Percentiles rank a stretch among this genome's conserved stretches.
phyloP scores from a whole-genome alignment of 2,113 vertebrate species.

The Shinisaurus crocodilurus region DNA sequence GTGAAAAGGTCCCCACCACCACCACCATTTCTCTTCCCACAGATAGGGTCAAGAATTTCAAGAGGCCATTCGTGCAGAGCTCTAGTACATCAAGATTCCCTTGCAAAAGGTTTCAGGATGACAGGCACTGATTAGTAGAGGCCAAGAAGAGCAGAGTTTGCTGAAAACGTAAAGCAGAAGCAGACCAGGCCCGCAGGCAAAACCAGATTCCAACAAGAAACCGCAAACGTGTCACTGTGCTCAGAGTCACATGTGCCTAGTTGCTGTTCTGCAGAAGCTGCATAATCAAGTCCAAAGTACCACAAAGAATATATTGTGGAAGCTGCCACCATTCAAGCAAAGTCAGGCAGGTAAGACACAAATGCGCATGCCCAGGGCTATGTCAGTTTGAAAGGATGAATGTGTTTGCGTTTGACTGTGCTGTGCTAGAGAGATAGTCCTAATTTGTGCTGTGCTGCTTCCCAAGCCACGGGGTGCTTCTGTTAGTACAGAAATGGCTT shows the following conservation, averaged over 20 bases:
- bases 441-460: background rate
- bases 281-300: background rate
- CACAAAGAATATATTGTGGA: background rate
- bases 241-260: background rate
- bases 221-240: too few species aligned
- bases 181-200: background rate
- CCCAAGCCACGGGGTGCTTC: background rate
- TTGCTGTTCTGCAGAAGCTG: background rate
- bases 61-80: background rate
- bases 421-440: background rate
- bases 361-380: background rate
- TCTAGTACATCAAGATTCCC: background rate
- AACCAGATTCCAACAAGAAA: background rate
- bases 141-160: background rate
- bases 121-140: background rate
- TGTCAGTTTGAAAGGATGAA: background rate
- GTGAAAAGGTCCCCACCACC: too few species aligned
- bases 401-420: too few species aligned
- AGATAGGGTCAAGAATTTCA: too few species aligned
- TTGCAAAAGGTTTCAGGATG: background rate
- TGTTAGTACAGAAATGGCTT: background rate
- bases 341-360: background rate
- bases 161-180: background rate
- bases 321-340: background rate
- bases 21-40: too few species aligned